Percentiles rank a stretch among this genome's conserved stretches.
phyloP scores from a whole-genome alignment of 1,140 invertebrate genomes.

The Pogonomyrmex californicus region DNA sequence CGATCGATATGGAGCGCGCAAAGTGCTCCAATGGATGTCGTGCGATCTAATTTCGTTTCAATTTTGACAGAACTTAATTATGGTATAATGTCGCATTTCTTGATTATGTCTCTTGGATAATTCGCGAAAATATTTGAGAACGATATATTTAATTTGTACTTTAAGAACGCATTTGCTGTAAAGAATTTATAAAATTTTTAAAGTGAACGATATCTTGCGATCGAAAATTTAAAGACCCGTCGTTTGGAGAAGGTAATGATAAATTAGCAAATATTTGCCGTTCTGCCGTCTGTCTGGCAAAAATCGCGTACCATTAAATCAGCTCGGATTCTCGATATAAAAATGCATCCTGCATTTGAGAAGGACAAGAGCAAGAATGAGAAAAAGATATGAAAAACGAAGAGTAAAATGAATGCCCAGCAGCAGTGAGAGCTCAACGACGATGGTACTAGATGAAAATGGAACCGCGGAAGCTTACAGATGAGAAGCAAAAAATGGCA shows the following conservation, averaged over 20 bases:
- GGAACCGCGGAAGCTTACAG: slow-evolving; percentile 31
- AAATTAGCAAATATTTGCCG: slow-evolving; percentile 61
- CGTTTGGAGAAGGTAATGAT: not conserved
- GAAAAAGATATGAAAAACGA: slow-evolving; percentile 25
- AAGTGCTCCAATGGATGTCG: not conserved
- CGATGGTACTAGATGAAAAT: slow-evolving; percentile 11
- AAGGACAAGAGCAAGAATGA: not conserved
- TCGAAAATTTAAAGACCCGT: not conserved
- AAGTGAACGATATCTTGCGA: not conserved
- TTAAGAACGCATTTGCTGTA: not conserved
- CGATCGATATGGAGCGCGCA: slow-evolving; percentile 6
- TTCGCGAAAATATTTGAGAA: not conserved
- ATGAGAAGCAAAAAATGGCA: slow-evolving; percentile 24
- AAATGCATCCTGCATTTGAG: slow-evolving; percentile 3
- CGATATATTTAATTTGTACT: not conserved
- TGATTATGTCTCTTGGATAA: not conserved
- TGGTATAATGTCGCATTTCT: not conserved
- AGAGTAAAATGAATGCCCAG: slow-evolving; percentile 36
- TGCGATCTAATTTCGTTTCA: slow-evolving; percentile 19
- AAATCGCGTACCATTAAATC: slow-evolving; percentile 40
- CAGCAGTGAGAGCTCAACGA: slow-evolving; percentile 16
- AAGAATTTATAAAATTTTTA: not conserved
- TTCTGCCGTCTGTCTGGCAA: slow-evolving; percentile 35
- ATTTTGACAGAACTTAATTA: not conserved
- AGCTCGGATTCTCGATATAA: slow-evolving; percentile 11